Conservation (phyloP, 1,140 invertebrate genomes). For the Procambarus virginalis region DNA sequence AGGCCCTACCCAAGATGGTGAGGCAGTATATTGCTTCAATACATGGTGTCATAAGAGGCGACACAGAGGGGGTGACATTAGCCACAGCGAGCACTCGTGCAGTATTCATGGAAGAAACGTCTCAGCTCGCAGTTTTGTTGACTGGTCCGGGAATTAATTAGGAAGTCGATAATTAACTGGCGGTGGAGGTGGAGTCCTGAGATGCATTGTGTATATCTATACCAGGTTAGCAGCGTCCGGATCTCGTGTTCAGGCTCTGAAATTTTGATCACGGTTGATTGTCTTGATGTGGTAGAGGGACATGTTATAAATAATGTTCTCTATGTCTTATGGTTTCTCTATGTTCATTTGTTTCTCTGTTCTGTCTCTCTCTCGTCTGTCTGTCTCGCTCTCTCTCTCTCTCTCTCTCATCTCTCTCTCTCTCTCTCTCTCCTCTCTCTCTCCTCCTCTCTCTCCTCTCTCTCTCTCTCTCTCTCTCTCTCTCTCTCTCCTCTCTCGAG, state of each 20-base stretch:
- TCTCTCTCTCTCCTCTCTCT: too few species aligned
- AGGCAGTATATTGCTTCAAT: neutral
- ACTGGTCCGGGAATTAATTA: slow-evolving; percentile 39
- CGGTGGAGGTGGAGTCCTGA: neutral
- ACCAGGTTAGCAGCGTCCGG: neutral
- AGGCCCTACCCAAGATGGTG: too few species aligned
- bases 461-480: too few species aligned
- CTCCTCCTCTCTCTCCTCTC: too few species aligned
- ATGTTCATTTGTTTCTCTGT: too few species aligned
- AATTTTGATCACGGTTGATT: slow-evolving; percentile 28
- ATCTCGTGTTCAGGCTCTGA: slow-evolving; percentile 14
- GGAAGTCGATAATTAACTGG: slow-evolving; percentile 40
- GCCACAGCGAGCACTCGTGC: neutral
- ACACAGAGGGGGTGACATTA: neutral
- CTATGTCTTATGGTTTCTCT: too few species aligned
- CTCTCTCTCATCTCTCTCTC: too few species aligned
- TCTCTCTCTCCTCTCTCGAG: too few species aligned
- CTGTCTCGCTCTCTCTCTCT: too few species aligned
- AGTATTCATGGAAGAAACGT: slow-evolving; percentile 47
- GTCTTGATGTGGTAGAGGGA: slow-evolving; percentile 21
- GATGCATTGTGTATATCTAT: slow-evolving; percentile 3
- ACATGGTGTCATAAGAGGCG: neutral
- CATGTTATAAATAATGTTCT: neutral
- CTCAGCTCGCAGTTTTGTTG: slow-evolving; percentile 49
- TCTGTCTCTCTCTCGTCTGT: too few species aligned